Evolutionary conservation across 2,797 vertebrate species (phyloP), one percentile per base, ranked within the genome.

Genomic region (Pitangus sulphuratus): DNA sequence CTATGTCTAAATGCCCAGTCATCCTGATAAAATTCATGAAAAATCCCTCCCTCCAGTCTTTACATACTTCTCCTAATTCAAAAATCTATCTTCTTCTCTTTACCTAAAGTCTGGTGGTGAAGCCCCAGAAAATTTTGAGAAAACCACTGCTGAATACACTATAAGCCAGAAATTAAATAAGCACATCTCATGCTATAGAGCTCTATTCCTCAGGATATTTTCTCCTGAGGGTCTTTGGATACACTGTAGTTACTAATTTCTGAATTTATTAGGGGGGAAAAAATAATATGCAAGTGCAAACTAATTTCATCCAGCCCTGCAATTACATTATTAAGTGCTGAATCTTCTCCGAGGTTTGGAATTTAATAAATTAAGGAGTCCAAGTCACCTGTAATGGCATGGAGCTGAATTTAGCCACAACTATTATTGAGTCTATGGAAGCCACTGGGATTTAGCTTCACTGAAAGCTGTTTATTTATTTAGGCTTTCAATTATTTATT

Each of bases 1-100:
- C 78, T 33, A 44, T 56, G 69, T 72, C 86, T 89, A 90, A 93
- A 94, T 89, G 93, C 88, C 93, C 39, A 94, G 94, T 95, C 92
- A 91, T 90, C 44, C 87, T 53, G 56, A 94, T 44, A 84, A 89
- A 91, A 86, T 45, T 88, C 13, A 86, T 28, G 54, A 90, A 74
- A 90, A 87, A 62, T 54, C 50, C 33, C 31, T 76, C 71, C 56
- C 71, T 95, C 44, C 56, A 42, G 47, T 74, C 84, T 84, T 76
- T 80, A 53, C 53, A 64, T 58, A 70, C 24, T 79, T 90, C 42
- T 88, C 57, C 51, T 77, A 83, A 91, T 70, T 81, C 80, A 76
- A 90, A 96, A 95, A 89, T 61, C 66, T 42, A 44, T 84, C 83
- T 62, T 47, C 26, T 72, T 61, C 69, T 70, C 57, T 71, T 62